Percentiles rank a stretch among this genome's conserved stretches.
Evolutionary conservation across 2,888 invertebrate genomes (phyloP).

Genomic region (Brenthis ino): DNA sequence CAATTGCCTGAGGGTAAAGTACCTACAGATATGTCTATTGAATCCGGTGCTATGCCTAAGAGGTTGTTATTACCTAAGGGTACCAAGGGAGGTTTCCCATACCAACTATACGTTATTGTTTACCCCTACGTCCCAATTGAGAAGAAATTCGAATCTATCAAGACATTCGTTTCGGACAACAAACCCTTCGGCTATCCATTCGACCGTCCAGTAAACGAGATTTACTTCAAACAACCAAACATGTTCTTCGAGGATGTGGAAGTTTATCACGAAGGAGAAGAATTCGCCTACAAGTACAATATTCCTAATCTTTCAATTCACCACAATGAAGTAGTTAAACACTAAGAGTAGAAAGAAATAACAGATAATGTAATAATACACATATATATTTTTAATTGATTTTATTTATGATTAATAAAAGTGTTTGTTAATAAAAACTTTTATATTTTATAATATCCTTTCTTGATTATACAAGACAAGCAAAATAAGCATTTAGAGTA

Average conservation of each 20-base stretch:
- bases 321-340: slow-evolving; percentile 50
- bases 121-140: slow-evolving; percentile 77
- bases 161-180: slow-evolving; percentile 66
- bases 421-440: background rate
- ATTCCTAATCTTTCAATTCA: slow-evolving; percentile 44
- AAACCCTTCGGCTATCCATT: slow-evolving; percentile 83
- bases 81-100: slow-evolving; percentile 84
- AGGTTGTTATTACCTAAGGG: slow-evolving; percentile 89
- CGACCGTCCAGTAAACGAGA: slow-evolving; percentile 75
- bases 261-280: slow-evolving; percentile 76
- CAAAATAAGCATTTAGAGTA: too few species aligned
- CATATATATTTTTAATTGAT: background rate
- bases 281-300: slow-evolving; percentile 56
- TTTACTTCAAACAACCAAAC: slow-evolving; percentile 80
- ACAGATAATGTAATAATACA: background rate
- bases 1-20: slow-evolving; percentile 79
- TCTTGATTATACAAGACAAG: background rate
- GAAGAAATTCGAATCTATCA: slow-evolving; percentile 50
- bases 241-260: slow-evolving; percentile 83
- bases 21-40: slow-evolving; percentile 76
- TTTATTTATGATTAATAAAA: slow-evolving; percentile 10
- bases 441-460: background rate
- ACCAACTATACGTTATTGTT: slow-evolving; percentile 84
- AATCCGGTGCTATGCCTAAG: slow-evolving; percentile 84
- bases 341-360: slow-evolving; percentile 47